Percentiles rank a stretch among this genome's conserved stretches.
phyloP scores from a whole-genome alignment of 2,888 invertebrate genomes.

The Hydraecia micacea region DNA sequence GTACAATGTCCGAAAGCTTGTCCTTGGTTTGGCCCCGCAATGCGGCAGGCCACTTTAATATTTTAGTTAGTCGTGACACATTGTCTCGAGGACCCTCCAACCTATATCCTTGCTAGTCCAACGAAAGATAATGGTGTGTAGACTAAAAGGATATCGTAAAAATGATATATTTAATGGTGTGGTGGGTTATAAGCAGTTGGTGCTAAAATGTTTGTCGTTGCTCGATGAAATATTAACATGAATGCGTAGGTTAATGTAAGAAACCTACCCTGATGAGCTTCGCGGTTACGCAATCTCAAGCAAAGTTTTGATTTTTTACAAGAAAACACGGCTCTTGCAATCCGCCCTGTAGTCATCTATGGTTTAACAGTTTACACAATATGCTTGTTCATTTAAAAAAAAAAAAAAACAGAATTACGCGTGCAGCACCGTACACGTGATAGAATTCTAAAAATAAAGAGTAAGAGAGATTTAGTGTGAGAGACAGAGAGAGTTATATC shows the following conservation, averaged over 20 bases:
- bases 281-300: too few species aligned
- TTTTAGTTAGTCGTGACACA: conserved; percentile 72
- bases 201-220: conserved; percentile 16
- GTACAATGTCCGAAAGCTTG: conserved; percentile 61
- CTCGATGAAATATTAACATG: conserved; percentile 3
- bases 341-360: neutral
- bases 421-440: too few species aligned
- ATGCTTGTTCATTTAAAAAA: too few species aligned
- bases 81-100: conserved; percentile 43
- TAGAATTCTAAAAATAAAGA: too few species aligned
- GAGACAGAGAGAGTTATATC: too few species aligned
- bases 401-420: too few species aligned
- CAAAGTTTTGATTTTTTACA: neutral
- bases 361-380: neutral
- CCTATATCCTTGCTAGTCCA: conserved; percentile 31
- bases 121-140: conserved; percentile 20
- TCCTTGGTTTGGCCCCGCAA: conserved; percentile 72
- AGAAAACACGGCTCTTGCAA: neutral
- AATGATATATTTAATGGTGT: conserved; percentile 23
- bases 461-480: too few species aligned
- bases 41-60: conserved; percentile 74
- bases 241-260: neutral
- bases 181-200: conserved; percentile 9
- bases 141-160: conserved; percentile 41
- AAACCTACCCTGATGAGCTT: neutral